phyloP scores from a whole-genome alignment of 2,113 vertebrate genomes.

The Protomyctophum bolini region DNA sequence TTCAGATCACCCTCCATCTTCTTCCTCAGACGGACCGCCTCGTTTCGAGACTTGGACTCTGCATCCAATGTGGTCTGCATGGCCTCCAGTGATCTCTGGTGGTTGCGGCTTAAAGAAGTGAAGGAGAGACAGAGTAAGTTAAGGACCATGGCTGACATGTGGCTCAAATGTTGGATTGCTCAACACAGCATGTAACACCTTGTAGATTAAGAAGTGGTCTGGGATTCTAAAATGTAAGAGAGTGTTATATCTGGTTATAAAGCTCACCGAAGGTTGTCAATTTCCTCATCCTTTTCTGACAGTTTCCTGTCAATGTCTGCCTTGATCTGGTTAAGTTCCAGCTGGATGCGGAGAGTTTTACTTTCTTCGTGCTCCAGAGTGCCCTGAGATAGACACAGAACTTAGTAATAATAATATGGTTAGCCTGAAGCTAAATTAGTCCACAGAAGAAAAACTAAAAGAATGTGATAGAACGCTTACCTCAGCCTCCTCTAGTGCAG shows the following conservation, averaged over 20 bases:
- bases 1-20: constrained; percentile 96
- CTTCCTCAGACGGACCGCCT: constrained; percentile 90
- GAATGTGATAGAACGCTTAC: constrained; percentile 63
- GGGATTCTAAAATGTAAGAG: neutral
- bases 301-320: constrained; percentile 90
- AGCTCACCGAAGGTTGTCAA: constrained; percentile 87
- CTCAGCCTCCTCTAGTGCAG: constrained; percentile 93
- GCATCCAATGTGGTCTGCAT: constrained; percentile 90
- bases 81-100: constrained; percentile 89
- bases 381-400: constrained; percentile 72
- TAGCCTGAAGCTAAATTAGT: neutral
- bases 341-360: constrained; percentile 89
- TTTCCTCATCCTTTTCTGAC: constrained; percentile 92
- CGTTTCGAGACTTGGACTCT: constrained; percentile 87
- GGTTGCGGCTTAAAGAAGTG: constrained; percentile 79
- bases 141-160: neutral
- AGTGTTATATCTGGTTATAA: neutral
- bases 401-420: neutral
- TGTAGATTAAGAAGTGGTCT: neutral
- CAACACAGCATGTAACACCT: neutral
- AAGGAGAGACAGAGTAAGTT: neutral
- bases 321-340: constrained; percentile 93
- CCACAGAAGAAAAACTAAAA: neutral
- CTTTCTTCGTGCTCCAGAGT: constrained; percentile 94
- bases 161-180: neutral